Conservation (phyloP, 1,140 invertebrate species). For the Hyphantria cunea region DNA sequence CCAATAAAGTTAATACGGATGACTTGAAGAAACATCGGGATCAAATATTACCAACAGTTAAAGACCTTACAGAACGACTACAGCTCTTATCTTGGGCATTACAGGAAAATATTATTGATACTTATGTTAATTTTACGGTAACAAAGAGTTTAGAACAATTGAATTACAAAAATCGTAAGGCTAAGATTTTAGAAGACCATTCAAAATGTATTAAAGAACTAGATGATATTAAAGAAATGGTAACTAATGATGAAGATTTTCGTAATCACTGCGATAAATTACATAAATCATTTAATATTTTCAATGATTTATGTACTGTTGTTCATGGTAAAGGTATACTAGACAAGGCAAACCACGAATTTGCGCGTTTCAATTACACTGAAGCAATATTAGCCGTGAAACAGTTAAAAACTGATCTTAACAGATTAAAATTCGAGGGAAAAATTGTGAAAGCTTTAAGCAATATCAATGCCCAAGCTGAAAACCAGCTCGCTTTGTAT, state of each 20-base stretch:
- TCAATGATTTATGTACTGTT: slow-evolving; percentile 55
- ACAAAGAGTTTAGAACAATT: slow-evolving; percentile 70
- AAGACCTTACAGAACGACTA: slow-evolving; percentile 62
- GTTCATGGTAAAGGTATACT: slow-evolving; percentile 57
- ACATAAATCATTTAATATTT: slow-evolving; percentile 41
- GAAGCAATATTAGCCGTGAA: slow-evolving; percentile 60
- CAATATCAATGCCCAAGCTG: slow-evolving; percentile 54
- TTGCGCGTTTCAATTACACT: slow-evolving; percentile 58
- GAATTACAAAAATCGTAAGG: slow-evolving; percentile 67
- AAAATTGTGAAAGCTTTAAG: slow-evolving; percentile 51
- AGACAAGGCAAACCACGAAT: slow-evolving; percentile 61
- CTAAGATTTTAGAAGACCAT: slow-evolving; percentile 55
- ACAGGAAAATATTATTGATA: slow-evolving; percentile 70
- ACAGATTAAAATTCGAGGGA: slow-evolving; percentile 55
- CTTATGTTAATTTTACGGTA: slow-evolving; percentile 57
- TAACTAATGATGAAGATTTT: slow-evolving; percentile 55
- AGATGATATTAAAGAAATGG: slow-evolving; percentile 51
- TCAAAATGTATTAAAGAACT: slow-evolving; percentile 30
- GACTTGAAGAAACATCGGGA: slow-evolving; percentile 57
- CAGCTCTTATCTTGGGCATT: slow-evolving; percentile 66
- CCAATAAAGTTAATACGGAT: slow-evolving; percentile 49
- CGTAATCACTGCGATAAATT: slow-evolving; percentile 51
- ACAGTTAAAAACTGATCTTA: slow-evolving; percentile 53
- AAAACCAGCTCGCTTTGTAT: slow-evolving; percentile 64
- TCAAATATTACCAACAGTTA: slow-evolving; percentile 52